Conservation (phyloP, 2,797 vertebrate genomes). For the Anguilla anguilla region DNA sequence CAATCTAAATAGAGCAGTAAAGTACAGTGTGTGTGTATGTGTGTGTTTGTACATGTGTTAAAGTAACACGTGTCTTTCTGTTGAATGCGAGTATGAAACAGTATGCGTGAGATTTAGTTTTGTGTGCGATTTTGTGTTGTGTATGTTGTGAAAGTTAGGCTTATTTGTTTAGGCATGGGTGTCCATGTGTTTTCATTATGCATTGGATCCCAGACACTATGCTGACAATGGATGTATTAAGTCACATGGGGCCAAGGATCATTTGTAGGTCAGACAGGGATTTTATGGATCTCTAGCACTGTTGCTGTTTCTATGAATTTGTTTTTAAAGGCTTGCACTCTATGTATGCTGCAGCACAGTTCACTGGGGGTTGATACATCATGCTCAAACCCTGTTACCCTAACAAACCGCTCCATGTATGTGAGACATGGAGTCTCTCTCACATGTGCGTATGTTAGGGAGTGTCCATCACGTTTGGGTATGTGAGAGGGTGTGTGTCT, state of each 20-base stretch:
- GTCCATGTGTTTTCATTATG: not conserved
- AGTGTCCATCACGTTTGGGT: not conserved
- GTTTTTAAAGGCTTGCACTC: not conserved
- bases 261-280: not conserved
- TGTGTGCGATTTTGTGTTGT: not conserved
- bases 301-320: not conserved
- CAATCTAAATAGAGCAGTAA: not conserved
- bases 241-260: not conserved
- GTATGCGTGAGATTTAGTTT: not conserved
- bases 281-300: not conserved
- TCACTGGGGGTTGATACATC: not conserved
- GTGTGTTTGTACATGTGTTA: conserved; percentile 24
- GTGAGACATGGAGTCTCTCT: not conserved
- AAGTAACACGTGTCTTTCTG: not conserved
- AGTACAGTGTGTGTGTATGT: not conserved
- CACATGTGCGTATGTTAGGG: not conserved
- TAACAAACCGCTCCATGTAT: not conserved
- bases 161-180: not conserved
- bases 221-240: not conserved
- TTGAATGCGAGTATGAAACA: not conserved
- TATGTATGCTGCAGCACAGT: not conserved
- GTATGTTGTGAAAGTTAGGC: not conserved
- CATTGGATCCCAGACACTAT: not conserved
- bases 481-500: not conserved
- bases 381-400: not conserved